Evolutionary conservation across 2,888 invertebrate genomes (phyloP).

Genomic region (Tiliacea aurago): DNA sequence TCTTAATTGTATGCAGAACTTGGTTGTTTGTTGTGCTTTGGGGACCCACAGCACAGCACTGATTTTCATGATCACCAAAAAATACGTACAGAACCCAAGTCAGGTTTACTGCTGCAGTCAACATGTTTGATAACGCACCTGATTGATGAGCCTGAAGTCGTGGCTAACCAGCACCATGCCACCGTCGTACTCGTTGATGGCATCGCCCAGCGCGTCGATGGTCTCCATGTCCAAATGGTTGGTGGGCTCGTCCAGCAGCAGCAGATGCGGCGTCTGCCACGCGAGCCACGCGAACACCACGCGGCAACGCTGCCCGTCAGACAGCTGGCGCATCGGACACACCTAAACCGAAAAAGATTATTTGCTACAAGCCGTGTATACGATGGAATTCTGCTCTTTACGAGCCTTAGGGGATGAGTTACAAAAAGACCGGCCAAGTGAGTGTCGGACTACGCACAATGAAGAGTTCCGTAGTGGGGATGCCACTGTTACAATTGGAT

Average conservation of each 20-base stretch:
- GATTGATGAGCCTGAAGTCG: conserved; percentile 99
- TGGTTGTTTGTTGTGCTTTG: too few species aligned
- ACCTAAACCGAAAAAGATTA: conserved; percentile 89
- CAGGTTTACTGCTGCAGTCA: too few species aligned
- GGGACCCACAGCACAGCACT: too few species aligned
- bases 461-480: too few species aligned
- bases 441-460: too few species aligned
- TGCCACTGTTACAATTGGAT: too few species aligned
- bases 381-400: background rate
- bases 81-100: too few species aligned
- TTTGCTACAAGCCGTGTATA: background rate
- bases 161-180: conserved; percentile 99
- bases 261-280: conserved; percentile 98
- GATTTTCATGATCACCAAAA: too few species aligned
- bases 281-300: conserved; percentile 99
- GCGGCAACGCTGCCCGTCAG: conserved; percentile 99
- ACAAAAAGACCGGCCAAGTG: background rate
- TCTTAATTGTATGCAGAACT: too few species aligned
- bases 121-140: conserved; percentile 91
- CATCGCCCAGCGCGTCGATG: conserved; percentile 99
- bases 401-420: background rate
- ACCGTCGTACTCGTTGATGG: conserved; percentile 99
- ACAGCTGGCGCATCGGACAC: conserved; percentile 98
- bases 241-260: conserved; percentile 96
- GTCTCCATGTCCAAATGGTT: conserved; percentile 99